phyloP scores from a whole-genome alignment of 2,888 invertebrate species.

The Eupithecia dodoneata region DNA sequence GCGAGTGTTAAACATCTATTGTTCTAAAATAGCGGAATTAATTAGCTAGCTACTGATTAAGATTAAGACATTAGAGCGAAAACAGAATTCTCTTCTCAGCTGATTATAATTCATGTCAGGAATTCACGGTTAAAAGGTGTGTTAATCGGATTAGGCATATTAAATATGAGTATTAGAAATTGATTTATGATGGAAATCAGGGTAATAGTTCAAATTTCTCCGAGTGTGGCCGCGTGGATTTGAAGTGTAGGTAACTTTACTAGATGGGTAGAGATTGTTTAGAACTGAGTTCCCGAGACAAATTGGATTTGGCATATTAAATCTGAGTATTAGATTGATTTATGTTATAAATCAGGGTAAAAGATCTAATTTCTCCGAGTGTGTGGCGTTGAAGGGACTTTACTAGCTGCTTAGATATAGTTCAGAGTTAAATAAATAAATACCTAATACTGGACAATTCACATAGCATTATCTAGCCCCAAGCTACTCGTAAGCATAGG shows the following conservation, averaged over 20 bases:
- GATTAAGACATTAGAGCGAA: conserved; percentile 41
- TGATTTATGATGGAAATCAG: not conserved
- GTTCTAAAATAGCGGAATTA: conserved; percentile 39
- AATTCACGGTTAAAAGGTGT: conserved; percentile 17
- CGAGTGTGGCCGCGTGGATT: not conserved
- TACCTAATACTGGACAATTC: too few species aligned
- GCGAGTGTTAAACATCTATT: conserved; percentile 30
- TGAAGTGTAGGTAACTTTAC: not conserved
- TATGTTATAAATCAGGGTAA: too few species aligned
- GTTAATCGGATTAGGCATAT: conserved; percentile 13
- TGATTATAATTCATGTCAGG: conserved; percentile 1
- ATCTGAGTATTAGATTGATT: too few species aligned
- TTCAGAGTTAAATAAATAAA: too few species aligned
- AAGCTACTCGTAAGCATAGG: too few species aligned
- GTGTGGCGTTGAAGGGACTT: too few species aligned
- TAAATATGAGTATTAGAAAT: not conserved
- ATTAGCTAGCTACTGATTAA: conserved; percentile 39
- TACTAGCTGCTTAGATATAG: too few species aligned
- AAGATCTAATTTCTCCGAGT: too few species aligned
- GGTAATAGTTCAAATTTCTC: not conserved
- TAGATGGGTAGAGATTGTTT: not conserved
- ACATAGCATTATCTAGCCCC: too few species aligned
- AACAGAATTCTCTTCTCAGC: conserved; percentile 22
- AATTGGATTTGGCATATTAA: too few species aligned
- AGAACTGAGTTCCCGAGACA: too few species aligned